Evolutionary conservation across 1,140 invertebrate genomes (phyloP), one percentile per base, ranked within the genome.

Genomic region (Zaprionus capensis): DNA sequence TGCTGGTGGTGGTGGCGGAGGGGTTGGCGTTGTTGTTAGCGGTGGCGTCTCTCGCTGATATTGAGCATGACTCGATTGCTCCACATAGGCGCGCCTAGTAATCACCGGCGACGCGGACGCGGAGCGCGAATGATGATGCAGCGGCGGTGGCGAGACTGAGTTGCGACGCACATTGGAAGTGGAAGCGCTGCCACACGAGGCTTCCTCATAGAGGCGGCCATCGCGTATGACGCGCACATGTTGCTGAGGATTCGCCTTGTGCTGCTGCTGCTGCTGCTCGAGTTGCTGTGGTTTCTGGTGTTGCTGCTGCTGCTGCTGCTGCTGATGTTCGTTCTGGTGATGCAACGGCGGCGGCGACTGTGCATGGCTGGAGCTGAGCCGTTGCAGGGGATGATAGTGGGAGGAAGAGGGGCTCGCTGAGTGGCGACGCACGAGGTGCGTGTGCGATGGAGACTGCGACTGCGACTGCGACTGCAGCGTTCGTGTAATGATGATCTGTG

Each of bases 201-300:
- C 51, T 38, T 92, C 91, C 46, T 92, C 91, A 56, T 92, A 91
- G 44, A 92, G 59, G 15, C 91, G 91, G 22, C 91, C 91, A 65
- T 92, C 91, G 69, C 91, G 80, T 57, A 92, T 92, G 17, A 92
- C 91, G 6, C 91, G 91, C 57, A 92, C 91, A 72, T 92, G 91
- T 26, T 86, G 83, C 51, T 75, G 71, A 11, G 36, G 56, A 14
- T 66, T 34, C 28, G 70, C 68, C 17, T 65, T 65, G 5, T 14
- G 38, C 38, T 41, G 38, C 12, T 53, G 65, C 12, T 53, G 65
- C 26, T 70, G 66, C 1, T 41, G 46, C 20, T 34, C 15, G 3
- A 20, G 28, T 14, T 34, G 7, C 28, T 64, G 46, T 12, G 36
- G 58, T 7, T 64, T 68, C 34, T 80, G 63, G 15, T 70, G 76